Base-by-base conservation (phyloP, 2,888 invertebrate species). In the Acanthosepion lycidas region DNA sequence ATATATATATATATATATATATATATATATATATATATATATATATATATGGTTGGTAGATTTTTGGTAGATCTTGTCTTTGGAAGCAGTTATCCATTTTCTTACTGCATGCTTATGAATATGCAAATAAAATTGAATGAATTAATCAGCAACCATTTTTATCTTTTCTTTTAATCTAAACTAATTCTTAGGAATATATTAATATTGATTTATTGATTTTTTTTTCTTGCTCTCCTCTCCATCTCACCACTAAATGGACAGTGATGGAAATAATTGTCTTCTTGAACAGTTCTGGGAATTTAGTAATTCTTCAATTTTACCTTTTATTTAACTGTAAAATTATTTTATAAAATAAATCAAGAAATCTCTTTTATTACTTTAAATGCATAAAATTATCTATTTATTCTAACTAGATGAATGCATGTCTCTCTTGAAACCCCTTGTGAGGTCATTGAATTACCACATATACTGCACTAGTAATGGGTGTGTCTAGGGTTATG, bases 171-270 rank as follows among this genome's bases (percentile, higher is more conserved):
- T 78, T 78, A 33, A 78, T 78, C 78, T 12, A 78, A 78, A n/a
- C n/a, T 78, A 78, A 78, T 78, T 78, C n/a, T 78, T 78, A 18
- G 18, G 78, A 78, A 78, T 8, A 78, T 78, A 78, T 33, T 78
- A 78, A 78, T n/a, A 78, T 78, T 78, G 78, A 78, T 78, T 78
- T 78, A 78, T n/a, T 78, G 78, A 78, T 78, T 78, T 18, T 78
- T 78, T 12, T 78, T 18, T 23, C 59, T 59, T 23, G 18, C 78
- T 23, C 5, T 1, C 18, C n/a, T n/a, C 15, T n/a, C n/a, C 78
- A n/a, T 42, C 9, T 23, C 3, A 0, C 12, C n/a, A n/a, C 33
- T 28, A n/a, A n/a, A n/a, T 78, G 78, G 78, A n/a, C n/a, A 33
- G 15, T 33, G 78, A 78, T 15, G 78, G 33, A 78, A 78, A 78